Conservation (phyloP, 2,888 invertebrate species). For the Pollenia labialis region DNA sequence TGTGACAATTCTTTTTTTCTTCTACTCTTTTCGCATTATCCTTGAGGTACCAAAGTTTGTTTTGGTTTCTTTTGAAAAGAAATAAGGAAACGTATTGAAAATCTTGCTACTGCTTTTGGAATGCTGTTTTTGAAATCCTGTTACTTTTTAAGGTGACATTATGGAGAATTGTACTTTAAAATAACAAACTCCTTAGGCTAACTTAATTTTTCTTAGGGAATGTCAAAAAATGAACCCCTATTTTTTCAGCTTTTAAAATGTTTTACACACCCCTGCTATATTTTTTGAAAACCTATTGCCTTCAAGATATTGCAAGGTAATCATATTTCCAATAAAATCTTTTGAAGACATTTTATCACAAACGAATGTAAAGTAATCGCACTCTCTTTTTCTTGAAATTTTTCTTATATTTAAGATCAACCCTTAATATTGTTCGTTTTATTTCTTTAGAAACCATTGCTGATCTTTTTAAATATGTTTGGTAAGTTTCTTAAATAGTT, state of each 20-base stretch:
- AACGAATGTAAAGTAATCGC: too few relatives aligned
- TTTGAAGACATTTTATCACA: too few relatives aligned
- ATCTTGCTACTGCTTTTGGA: not conserved
- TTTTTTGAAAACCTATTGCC: constrained; percentile 26
- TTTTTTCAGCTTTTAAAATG: not conserved
- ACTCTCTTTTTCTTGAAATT: too few relatives aligned
- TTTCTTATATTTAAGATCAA: not conserved
- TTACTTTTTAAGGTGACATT: constrained; percentile 1
- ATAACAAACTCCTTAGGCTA: too few relatives aligned
- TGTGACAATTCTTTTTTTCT: not conserved
- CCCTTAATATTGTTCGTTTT: not conserved
- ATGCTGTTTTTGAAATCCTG: constrained; percentile 16
- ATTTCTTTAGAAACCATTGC: not conserved
- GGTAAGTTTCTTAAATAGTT: not conserved
- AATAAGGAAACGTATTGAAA: not conserved
- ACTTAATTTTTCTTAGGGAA: too few relatives aligned
- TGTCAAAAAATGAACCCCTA: too few relatives aligned
- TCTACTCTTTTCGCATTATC: too few relatives aligned
- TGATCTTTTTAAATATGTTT: too few relatives aligned
- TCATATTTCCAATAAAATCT: constrained; percentile 5
- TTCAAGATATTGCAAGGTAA: not conserved
- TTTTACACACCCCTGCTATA: not conserved
- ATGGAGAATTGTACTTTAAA: not conserved
- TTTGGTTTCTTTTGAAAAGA: not conserved
- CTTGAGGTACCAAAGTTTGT: not conserved